Evolutionary conservation across 92 coral and sea anemone genomes (phyloP), one percentile per base, ranked within the genome.

Genomic region (Virgularia gustaviana): DNA sequence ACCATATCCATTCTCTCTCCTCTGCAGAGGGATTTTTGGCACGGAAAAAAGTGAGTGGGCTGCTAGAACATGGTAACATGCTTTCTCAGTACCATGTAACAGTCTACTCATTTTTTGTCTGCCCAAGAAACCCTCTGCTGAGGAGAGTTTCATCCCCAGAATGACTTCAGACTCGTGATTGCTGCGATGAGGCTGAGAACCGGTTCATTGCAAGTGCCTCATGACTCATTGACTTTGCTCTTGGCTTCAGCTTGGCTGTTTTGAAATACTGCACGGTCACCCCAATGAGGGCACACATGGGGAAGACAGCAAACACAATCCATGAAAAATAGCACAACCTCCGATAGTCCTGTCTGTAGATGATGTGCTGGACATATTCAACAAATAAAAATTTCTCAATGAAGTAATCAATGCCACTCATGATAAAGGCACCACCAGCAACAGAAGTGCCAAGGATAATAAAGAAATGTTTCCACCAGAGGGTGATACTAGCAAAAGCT

Each of bases 401-500:
- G 44, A 89, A 92, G 57, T 89, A 92, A 75, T 92, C 98, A 23
- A 86, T 43, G 15, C 88, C 91, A 0, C 87, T 85, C 57, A 72
- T 72, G 36, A 92, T 67, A 30, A 92, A 70, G 3, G 85, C 89
- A 8, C 88, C 90, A 22, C 98, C 98, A 80, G 83, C 81, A 23
- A 89, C 75, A 18, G 92, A 78, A 6, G 94, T 74, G 11, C 88
- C 65, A 27, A 92, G 36, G 6, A 92, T 89, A 0, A 89, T 65
- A 35, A 89, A 76, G 4, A 81, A 83, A 16, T 96, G 83, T 54
- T 92, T 92, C 98, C 98, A 92, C 98, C 98, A 92, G 6, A 92
- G 86, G 0, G 88, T 61, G 4, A 76, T 85, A 35, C 98, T 90
- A 13, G 98, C 98, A 70, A 92, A 60, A 20, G 83, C 25, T 32